Percentiles rank a stretch among this genome's conserved stretches.
Conservation (phyloP, 2,888 invertebrate species). For the Lepidocyrtinus sp. region DNA sequence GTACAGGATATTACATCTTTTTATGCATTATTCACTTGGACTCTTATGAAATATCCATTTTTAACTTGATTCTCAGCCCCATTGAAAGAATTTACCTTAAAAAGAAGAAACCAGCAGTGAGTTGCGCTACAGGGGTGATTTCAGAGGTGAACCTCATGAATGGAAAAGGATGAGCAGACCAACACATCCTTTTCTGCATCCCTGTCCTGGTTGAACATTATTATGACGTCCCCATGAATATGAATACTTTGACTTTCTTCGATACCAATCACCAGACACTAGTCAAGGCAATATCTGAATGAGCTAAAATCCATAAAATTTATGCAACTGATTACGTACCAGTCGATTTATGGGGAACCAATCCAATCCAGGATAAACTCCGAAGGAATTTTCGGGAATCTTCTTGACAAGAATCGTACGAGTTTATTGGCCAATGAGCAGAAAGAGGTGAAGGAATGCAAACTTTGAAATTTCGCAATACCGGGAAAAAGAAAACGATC, state of each 20-base stretch:
- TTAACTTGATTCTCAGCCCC: background rate
- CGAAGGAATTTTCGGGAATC: too few relatives aligned
- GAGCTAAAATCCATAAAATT: too few relatives aligned
- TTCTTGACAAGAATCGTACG: background rate
- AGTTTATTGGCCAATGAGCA: background rate
- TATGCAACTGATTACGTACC: too few relatives aligned
- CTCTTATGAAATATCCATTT: background rate
- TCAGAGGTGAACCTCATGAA: constrained; percentile 38
- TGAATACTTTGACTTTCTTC: too few relatives aligned
- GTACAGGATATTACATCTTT: constrained; percentile 6
- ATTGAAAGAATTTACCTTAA: background rate
- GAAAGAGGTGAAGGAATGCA: background rate
- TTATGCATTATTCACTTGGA: too few relatives aligned
- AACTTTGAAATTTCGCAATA: background rate
- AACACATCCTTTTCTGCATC: too few relatives aligned
- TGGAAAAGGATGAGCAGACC: constrained; percentile 33
- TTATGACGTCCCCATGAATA: too few relatives aligned
- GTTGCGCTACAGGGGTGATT: constrained; percentile 29
- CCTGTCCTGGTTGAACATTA: too few relatives aligned
- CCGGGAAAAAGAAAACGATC: background rate
- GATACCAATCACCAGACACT: too few relatives aligned
- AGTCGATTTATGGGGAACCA: too few relatives aligned
- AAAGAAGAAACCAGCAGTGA: constrained; percentile 9
- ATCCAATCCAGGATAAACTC: too few relatives aligned
- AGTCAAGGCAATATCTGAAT: too few relatives aligned